These are phyloP conservation scores for Drosophila navojoa DNA, from an alignment of 1,140 invertebrate species.

Conservation along the genomic window DNA sequence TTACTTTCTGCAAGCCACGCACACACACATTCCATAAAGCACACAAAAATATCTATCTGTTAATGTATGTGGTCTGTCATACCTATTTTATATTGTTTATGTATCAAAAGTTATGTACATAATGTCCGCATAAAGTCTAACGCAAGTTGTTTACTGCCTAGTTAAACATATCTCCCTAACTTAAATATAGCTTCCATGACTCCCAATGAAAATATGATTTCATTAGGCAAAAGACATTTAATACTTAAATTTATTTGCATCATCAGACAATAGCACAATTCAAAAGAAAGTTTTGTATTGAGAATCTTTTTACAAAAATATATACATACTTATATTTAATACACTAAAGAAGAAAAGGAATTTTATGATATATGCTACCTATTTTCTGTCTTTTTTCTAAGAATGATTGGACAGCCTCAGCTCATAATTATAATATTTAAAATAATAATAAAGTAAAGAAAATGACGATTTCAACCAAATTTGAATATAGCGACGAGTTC, in stretches of 20 bases:
- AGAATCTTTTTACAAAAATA: conserved; percentile 51
- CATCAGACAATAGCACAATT: conserved; percentile 38
- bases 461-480: too few relatives aligned
- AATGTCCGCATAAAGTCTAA: conserved; percentile 15
- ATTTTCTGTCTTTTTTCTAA: not conserved
- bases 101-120: conserved; percentile 28
- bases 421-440: too few relatives aligned
- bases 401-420: not conserved
- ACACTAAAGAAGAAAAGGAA: conserved; percentile 8
- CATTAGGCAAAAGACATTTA: conserved; percentile 24
- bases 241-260: conserved; percentile 19
- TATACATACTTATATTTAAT: conserved; percentile 33
- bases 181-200: conserved; percentile 35
- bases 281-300: conserved; percentile 54
- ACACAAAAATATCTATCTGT: conserved; percentile 33
- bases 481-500: not conserved
- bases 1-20: conserved; percentile 29
- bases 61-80: conserved; percentile 27
- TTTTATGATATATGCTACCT: not conserved
- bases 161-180: conserved; percentile 40
- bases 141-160: conserved; percentile 33
- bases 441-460: too few relatives aligned
- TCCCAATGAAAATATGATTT: conserved; percentile 23
- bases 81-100: conserved; percentile 15
- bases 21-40: conserved; percentile 57